Conservation (phyloP, 2,797 vertebrate genomes). For the Betta splendens region DNA sequence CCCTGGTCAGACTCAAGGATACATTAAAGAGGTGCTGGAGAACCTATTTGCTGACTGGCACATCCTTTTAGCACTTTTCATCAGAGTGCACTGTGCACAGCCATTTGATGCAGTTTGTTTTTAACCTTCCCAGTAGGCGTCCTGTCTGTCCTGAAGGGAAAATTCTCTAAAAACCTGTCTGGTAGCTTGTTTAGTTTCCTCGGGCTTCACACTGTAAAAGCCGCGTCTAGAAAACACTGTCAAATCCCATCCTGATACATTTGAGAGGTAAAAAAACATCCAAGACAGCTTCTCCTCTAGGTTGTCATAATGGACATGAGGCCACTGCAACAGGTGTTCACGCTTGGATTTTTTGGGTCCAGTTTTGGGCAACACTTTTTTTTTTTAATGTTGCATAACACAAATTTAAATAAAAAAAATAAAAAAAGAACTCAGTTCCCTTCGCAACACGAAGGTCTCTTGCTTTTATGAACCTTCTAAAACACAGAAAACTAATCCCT, state of each 20-base stretch:
- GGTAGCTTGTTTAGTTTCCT: slow-evolving; percentile 27
- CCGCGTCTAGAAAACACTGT: slow-evolving; percentile 1
- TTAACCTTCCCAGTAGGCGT: slow-evolving; percentile 48
- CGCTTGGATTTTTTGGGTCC: neutral
- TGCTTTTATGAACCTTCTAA: slow-evolving; percentile 30
- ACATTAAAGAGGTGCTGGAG: slow-evolving; percentile 65
- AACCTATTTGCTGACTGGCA: slow-evolving; percentile 68
- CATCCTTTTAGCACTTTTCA: slow-evolving; percentile 67
- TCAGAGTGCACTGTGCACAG: slow-evolving; percentile 39
- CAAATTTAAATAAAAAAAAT: neutral
- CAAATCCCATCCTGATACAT: neutral
- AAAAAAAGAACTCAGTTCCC: slow-evolving; percentile 1
- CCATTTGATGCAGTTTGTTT: slow-evolving; percentile 63
- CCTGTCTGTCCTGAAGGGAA: slow-evolving; percentile 30
- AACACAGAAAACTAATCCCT: slow-evolving; percentile 45
- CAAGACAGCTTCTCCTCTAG: neutral
- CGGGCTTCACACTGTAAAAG: slow-evolving; percentile 3
- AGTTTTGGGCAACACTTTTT: neutral
- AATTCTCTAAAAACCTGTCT: slow-evolving; percentile 34
- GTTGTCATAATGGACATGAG: neutral
- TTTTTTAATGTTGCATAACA: neutral
- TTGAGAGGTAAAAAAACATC: no score
- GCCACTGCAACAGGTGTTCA: neutral
- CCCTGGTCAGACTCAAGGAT: slow-evolving; percentile 57
- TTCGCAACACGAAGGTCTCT: slow-evolving; percentile 21